phyloP scores from a whole-genome alignment of 2,113 vertebrate genomes.

The Haplotaxodon microlepis region DNA sequence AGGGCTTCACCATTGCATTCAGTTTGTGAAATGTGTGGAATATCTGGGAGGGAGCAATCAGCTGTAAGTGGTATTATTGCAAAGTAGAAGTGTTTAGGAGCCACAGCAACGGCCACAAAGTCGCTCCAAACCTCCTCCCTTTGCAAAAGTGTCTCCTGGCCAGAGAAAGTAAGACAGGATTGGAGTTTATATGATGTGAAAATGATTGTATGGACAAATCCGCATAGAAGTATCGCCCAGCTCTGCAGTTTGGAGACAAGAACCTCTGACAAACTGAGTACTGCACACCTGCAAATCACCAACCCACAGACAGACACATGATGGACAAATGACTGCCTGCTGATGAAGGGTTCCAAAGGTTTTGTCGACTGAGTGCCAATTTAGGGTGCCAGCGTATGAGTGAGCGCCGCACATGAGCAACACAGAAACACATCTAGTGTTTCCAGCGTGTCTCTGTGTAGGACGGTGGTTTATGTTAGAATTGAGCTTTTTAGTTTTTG shows the following conservation, averaged over 20 bases:
- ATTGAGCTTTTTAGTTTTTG: background rate
- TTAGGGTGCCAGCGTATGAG: background rate
- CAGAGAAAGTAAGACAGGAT: background rate
- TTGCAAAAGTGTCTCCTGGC: background rate
- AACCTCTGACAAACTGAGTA: background rate
- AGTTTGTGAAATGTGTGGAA: rapidly evolving
- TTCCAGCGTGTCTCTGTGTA: background rate
- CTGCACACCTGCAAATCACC: background rate
- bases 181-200: background rate
- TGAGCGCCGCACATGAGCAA: background rate
- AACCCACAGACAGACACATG: background rate
- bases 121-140: background rate
- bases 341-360: background rate
- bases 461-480: background rate
- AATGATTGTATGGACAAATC: background rate
- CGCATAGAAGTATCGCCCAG: background rate
- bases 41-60: background rate
- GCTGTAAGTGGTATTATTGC: background rate
- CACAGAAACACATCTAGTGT: background rate
- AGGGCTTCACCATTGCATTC: background rate
- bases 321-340: background rate
- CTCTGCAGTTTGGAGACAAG: background rate
- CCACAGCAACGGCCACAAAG: background rate
- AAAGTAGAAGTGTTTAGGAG: rapidly evolving
- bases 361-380: background rate